A percentile compares a stretch with the other conserved stretches of the same genome.
phyloP scores from a whole-genome alignment of 2,113 vertebrate species.

The Plotosus lineatus region DNA sequence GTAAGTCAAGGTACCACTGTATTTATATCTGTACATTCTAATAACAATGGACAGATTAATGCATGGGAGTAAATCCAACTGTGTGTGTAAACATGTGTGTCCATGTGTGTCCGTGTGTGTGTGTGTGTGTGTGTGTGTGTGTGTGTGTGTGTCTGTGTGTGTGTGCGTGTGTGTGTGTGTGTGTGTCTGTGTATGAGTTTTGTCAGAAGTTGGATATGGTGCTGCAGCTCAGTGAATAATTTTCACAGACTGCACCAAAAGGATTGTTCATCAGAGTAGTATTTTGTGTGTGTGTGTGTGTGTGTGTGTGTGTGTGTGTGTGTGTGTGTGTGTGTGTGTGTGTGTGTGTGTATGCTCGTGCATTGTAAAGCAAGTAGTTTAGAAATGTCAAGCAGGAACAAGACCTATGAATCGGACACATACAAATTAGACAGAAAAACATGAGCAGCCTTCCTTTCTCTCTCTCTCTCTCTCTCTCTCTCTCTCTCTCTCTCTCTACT shows the following conservation, averaged over 20 bases:
- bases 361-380: conserved; percentile 14
- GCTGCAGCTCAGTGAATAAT: conserved; percentile 66
- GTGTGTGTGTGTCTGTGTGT: neutral
- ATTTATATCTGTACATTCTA: neutral
- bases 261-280: conserved; percentile 23
- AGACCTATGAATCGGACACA: neutral
- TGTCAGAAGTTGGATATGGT: conserved; percentile 2
- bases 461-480: neutral
- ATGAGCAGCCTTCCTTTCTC: neutral
- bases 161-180: neutral
- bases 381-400: conserved; percentile 11
- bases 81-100: neutral
- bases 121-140: neutral
- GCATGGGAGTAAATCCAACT: neutral
- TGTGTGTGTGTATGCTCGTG: neutral
- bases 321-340: conserved; percentile 10
- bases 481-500: neutral
- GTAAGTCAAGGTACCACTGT: too few relatives aligned
- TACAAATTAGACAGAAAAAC: conserved; percentile 21
- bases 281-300: neutral
- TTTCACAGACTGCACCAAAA: conserved; percentile 68
- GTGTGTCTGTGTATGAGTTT: neutral
- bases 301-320: neutral
- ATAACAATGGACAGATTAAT: neutral
- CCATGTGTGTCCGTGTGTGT: neutral